These are phyloP conservation scores for Aepyceros melampus DNA, from an alignment of 2,113 vertebrate genomes.

Conservation along the genomic window DNA sequence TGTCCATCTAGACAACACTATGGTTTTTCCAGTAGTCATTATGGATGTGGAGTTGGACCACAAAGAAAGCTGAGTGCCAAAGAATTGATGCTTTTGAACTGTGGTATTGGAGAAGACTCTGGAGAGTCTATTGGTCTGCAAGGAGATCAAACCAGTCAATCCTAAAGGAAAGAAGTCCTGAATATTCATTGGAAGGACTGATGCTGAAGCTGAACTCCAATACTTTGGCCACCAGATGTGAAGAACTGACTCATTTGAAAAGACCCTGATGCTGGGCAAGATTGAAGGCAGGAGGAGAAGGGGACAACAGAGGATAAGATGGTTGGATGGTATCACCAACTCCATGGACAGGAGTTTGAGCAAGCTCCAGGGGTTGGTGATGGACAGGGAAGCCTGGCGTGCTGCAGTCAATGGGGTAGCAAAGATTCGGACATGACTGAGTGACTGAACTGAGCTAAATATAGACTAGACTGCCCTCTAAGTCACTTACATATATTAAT, in stretches of 20 bases:
- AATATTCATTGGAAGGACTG: neutral
- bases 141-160: neutral
- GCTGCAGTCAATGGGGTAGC: neutral
- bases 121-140: neutral
- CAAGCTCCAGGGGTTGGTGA: neutral
- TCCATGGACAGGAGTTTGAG: neutral
- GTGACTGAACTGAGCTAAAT: neutral
- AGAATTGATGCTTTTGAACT: neutral
- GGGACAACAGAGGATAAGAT: neutral
- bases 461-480: neutral
- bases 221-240: rapidly evolving
- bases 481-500: neutral
- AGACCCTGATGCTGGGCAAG: neutral
- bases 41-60: neutral
- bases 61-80: neutral
- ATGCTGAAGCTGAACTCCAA: neutral
- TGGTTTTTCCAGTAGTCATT: neutral
- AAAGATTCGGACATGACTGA: neutral
- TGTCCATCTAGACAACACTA: neutral
- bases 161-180: neutral
- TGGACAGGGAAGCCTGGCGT: neutral
- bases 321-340: neutral
- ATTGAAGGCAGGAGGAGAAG: neutral
- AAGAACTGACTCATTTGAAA: neutral
- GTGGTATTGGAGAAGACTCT: neutral